These are phyloP conservation scores for Pelobates fuscus DNA, from an alignment of 2,113 vertebrate genomes.

Conservation along the genomic window DNA sequence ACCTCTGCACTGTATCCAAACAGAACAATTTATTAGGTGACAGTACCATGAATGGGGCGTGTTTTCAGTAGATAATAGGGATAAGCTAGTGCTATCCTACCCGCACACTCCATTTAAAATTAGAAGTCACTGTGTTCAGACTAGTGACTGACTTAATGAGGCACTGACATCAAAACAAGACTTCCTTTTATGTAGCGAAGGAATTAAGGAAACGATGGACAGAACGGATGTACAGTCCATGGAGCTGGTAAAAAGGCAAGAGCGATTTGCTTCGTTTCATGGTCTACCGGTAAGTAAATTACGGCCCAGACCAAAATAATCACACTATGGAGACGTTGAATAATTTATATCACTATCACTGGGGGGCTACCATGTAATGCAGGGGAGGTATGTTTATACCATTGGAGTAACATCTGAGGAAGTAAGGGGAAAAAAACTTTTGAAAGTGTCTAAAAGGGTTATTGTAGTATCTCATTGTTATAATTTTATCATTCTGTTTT, in stretches of 20 bases:
- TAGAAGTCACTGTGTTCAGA: neutral
- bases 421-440: too few relatives aligned
- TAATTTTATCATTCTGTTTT: too few relatives aligned
- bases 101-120: neutral
- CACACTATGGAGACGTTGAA: too few relatives aligned
- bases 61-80: neutral
- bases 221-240: neutral
- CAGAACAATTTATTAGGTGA: slow-evolving; percentile 32
- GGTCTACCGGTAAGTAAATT: neutral
- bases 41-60: slow-evolving; percentile 16
- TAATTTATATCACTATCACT: too few relatives aligned
- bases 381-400: too few relatives aligned
- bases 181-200: neutral
- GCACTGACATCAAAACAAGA: neutral
- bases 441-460: too few relatives aligned
- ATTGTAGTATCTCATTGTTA: too few relatives aligned
- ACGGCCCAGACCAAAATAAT: neutral
- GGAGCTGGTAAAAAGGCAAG: slow-evolving; percentile 11
- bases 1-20: slow-evolving; percentile 22
- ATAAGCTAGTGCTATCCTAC: neutral
- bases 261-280: neutral
- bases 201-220: slow-evolving; percentile 12
- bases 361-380: too few relatives aligned
- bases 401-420: too few relatives aligned
- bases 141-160: neutral